These are phyloP conservation scores for Drosophila insularis DNA, from an alignment of 1,140 invertebrate genomes.

Conservation along the genomic window DNA sequence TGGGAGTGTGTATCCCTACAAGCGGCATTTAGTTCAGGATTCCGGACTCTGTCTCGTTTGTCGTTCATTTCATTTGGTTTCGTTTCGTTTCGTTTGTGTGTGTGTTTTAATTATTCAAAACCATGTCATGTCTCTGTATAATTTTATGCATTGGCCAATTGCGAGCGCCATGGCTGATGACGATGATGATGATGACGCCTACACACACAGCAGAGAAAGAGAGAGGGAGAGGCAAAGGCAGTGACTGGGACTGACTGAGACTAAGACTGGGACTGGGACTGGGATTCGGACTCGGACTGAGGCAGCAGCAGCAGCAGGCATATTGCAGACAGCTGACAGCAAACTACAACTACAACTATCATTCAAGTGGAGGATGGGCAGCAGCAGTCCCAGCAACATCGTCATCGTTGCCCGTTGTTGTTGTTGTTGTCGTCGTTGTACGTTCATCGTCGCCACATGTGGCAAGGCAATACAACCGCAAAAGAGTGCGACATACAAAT, in stretches of 20 bases:
- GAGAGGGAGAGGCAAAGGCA: background rate
- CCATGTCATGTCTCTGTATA: conserved; percentile 82
- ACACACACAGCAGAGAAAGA: conserved; percentile 38
- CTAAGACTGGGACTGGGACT: background rate
- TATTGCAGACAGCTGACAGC: conserved; percentile 49
- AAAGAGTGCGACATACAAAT: conserved; percentile 46
- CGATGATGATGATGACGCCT: conserved; percentile 58
- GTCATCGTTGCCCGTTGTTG: background rate
- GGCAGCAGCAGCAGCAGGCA: conserved; percentile 34
- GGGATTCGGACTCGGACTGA: background rate
- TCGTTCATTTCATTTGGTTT: conserved; percentile 29
- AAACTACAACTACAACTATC: conserved; percentile 52
- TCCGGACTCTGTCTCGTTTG: conserved; percentile 26
- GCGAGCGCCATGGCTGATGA: conserved; percentile 52
- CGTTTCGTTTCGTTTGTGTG: conserved; percentile 35
- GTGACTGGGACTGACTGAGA: background rate
- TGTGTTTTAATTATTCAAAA: conserved; percentile 82
- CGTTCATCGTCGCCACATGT: conserved; percentile 39
- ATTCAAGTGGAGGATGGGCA: conserved; percentile 26
- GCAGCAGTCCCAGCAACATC: background rate
- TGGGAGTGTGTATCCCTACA: background rate
- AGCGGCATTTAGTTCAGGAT: conserved; percentile 40
- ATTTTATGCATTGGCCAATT: conserved; percentile 81
- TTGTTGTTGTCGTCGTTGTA: background rate
- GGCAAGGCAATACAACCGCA: conserved; percentile 48